Evolutionary conservation across 2,797 vertebrate species (phyloP).

Genomic region (Sparus aurata): DNA sequence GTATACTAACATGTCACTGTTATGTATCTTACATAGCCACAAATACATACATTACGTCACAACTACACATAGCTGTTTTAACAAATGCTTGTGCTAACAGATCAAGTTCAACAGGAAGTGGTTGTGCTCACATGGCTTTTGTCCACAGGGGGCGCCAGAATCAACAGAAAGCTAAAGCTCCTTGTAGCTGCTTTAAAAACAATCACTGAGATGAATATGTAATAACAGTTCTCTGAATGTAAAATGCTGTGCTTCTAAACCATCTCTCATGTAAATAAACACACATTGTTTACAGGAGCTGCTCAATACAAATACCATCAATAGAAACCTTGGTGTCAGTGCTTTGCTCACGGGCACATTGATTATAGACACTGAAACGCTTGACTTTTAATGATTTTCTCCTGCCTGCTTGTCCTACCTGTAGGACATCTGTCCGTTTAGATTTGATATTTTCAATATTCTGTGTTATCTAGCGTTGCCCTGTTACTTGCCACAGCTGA

Average conservation of each 20-base stretch:
- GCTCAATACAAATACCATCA: not conserved
- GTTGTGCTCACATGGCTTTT: no score
- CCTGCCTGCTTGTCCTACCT: not conserved
- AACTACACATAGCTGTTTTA: no score
- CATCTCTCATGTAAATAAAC: not conserved
- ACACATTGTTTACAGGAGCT: not conserved
- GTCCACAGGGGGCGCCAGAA: no score
- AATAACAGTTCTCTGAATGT: not conserved
- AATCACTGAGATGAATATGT: not conserved
- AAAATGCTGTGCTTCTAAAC: not conserved
- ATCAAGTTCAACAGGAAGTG: no score
- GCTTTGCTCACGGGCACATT: slow-evolving; percentile 2
- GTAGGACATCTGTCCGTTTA: not conserved
- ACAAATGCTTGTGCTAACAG: no score
- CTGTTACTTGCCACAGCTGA: not conserved
- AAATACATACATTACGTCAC: no score
- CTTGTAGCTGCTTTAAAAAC: not conserved
- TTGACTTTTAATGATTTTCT: not conserved
- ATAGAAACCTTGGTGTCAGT: not conserved
- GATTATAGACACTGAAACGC: not conserved
- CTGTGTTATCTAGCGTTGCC: no score
- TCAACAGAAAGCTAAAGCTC: no score
- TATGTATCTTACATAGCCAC: no score
- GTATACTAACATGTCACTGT: no score
- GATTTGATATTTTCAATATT: not conserved